Evolutionary conservation across 2,888 invertebrate species (phyloP), one percentile per base, ranked within the genome.

Genomic region (Zhengitettix transpicula): DNA sequence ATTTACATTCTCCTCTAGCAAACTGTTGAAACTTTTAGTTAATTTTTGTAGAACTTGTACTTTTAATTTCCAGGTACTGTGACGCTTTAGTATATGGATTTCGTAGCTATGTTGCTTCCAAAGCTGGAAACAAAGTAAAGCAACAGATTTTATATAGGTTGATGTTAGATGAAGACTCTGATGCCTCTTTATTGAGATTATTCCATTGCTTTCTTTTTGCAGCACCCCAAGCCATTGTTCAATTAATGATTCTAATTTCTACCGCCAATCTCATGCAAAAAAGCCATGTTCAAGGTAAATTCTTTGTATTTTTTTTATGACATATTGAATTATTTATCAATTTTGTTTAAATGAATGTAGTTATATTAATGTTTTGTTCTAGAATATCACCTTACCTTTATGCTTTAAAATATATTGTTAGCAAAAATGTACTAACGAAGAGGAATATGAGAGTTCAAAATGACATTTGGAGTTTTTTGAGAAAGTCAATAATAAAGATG

Each of bases 101-200:
- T 17, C 68, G 71, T 58, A 74, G 74, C 63, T 71, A 70, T 65
- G 69, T 70, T 42, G 71, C 66, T 14, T 68, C 69, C 42, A 69
- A 70, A 10, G 68, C 68, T 16, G 70, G 69, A 55, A 65, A 67
- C 54, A 70, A 69, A 58, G 67, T 69, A 51, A 69, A 70, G 64
- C 72, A 71, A 63, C 66, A 67, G 47, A 68, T 70, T 51, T 68
- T 72, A 61, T 74, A 73, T 61, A 66, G 74, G 57, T 68, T 71
- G 55, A 75, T 75, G 75, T 65, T 75, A 52, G 75, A 75, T 65
- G 75, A 75, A 66, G 75, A 75, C 66, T 72, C 74, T 10, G 75
- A 75, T 67, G 72, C 74, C 55, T 72, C 74, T 55, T 66, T 75
- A 42, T 66, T 75, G 62, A 64, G 75, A 60, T 66, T 75, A 57